These are phyloP conservation scores for Heliconius cydno DNA, from an alignment of 2,888 invertebrate genomes.

Conservation along the genomic window DNA sequence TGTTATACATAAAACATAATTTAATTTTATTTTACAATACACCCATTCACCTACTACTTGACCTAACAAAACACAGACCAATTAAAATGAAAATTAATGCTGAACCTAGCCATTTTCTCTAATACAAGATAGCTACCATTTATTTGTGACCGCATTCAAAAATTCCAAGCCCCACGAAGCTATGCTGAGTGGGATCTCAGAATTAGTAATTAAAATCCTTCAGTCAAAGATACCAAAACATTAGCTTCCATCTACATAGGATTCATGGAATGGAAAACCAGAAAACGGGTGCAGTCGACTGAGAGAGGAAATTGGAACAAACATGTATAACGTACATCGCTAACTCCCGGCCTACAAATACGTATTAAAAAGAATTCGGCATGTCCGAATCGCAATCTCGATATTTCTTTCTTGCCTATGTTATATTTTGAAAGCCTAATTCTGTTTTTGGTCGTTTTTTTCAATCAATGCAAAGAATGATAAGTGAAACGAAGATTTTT, in stretches of 20 bases:
- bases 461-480: neutral
- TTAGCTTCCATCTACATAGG: slow-evolving; percentile 52
- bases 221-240: slow-evolving; percentile 45
- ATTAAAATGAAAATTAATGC: slow-evolving; percentile 9
- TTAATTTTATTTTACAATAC: neutral
- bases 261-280: slow-evolving; percentile 63
- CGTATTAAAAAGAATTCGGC: slow-evolving; percentile 54
- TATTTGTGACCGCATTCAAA: slow-evolving; percentile 13
- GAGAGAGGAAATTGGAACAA: slow-evolving; percentile 78
- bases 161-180: slow-evolving; percentile 8
- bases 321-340: slow-evolving; percentile 59
- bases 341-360: slow-evolving; percentile 59
- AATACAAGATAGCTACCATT: slow-evolving; percentile 11
- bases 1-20: no score
- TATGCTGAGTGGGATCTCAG: slow-evolving; percentile 18
- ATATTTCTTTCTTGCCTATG: slow-evolving; percentile 38
- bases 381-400: slow-evolving; percentile 45
- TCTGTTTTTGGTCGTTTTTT: neutral
- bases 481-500: neutral
- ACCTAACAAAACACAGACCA: neutral
- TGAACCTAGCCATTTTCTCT: neutral
- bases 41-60: neutral
- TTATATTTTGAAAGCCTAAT: neutral
- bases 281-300: slow-evolving; percentile 61
- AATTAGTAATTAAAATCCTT: slow-evolving; percentile 43